Base-by-base conservation (phyloP, 2,113 vertebrate genomes). In the Epinephelus moara region DNA sequence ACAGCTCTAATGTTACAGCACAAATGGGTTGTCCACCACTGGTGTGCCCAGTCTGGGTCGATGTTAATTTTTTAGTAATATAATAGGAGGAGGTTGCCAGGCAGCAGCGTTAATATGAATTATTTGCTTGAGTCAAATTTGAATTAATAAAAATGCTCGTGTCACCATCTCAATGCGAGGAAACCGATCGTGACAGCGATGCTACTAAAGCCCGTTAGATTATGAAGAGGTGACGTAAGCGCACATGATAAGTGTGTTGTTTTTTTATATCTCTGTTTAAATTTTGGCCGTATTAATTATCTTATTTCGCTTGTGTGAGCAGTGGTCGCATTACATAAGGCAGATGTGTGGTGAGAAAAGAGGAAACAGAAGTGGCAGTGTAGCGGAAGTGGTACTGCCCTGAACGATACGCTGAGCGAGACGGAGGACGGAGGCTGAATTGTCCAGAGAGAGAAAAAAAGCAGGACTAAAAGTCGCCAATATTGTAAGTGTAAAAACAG, bases 341-440 rank as follows among this genome's bases (percentile, higher is more conserved):
- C 92, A 93, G 91, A 91, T 92, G 92, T 91, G 90, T 56, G 83
- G 72, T 68, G 82, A 75, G 80, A 81, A 85, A 89, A 88, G 88
- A 93, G 93, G 94, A 96, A 96, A 94, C 92, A 92, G 89, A 94
- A 95, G 93, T 92, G 91, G 87, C 88, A 81, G 84, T 85, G 86
- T 85, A 95, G 80, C 96, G 96, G 95, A 96, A 96, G 95, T 96
- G 92, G 94, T 95, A 91, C 94, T 95, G 94, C 95, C 94, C 94
- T 94, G 93, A 95, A 93, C 91, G 92, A 94, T 85, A 92, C 92
- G 93, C 90, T 86, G 91, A 94, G 90, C 93, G 89, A 95, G 90
- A 94, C 94, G 90, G 92, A 94, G 92, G 92, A 95, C 94, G 91
- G 93, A 94, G 91, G 91, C 80, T 90, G 78, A 89, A 93, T 92